Percentiles rank a stretch among this genome's conserved stretches.
phyloP scores from a whole-genome alignment of 2,888 invertebrate species.

The Baronia brevicornis region DNA sequence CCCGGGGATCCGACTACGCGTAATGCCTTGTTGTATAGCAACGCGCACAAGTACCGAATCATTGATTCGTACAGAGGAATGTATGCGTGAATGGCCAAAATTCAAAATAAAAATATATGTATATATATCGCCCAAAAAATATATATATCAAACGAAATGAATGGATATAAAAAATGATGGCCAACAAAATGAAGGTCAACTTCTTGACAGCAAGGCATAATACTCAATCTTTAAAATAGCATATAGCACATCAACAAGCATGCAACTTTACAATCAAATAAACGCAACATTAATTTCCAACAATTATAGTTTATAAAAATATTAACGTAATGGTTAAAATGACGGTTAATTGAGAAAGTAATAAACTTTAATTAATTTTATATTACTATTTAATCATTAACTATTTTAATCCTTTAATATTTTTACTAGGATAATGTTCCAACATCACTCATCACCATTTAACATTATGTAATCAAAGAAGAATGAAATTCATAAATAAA shows the following conservation, averaged over 20 bases:
- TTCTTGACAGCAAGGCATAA: slow-evolving; percentile 87
- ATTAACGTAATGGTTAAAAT: no score
- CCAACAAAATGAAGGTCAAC: slow-evolving; percentile 96
- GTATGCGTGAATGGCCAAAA: slow-evolving; percentile 67
- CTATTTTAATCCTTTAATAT: no score
- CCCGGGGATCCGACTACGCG: slow-evolving; percentile 65
- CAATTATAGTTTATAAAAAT: no score
- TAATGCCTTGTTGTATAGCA: slow-evolving; percentile 65
- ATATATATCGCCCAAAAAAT: slow-evolving; percentile 70
- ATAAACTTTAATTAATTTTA: no score
- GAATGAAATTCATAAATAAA: no score
- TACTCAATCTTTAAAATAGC: slow-evolving; percentile 67
- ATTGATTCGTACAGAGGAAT: slow-evolving; percentile 51
- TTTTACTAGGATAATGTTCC: no score
- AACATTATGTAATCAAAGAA: no score
- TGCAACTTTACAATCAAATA: no score
- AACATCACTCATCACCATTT: no score
- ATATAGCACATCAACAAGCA: slow-evolving; percentile 71
- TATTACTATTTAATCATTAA: no score
- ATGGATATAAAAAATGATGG: slow-evolving; percentile 85
- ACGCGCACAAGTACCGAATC: slow-evolving; percentile 61
- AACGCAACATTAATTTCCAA: no score
- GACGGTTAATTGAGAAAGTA: no score
- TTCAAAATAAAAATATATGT: slow-evolving; percentile 52
- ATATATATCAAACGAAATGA: slow-evolving; percentile 71